Conservation (phyloP, 2,888 invertebrate species). For the Andrena bucephala region DNA sequence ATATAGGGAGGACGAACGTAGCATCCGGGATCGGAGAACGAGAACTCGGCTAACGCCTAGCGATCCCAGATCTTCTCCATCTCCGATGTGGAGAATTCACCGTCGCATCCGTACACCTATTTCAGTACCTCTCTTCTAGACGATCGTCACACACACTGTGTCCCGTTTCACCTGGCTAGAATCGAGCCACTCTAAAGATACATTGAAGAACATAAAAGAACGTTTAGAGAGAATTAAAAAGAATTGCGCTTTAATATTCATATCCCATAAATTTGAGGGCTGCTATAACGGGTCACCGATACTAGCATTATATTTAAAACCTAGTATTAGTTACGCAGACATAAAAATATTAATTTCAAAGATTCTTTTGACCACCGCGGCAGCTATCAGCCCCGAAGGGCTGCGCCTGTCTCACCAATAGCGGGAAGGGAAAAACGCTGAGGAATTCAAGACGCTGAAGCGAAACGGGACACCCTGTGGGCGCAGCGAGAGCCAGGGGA, state of each 20-base stretch:
- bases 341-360: background rate
- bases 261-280: too few species aligned
- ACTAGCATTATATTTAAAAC: too few species aligned
- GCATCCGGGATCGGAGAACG: constrained; percentile 18
- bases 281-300: too few species aligned
- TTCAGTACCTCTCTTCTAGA: constrained; percentile 45
- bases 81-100: constrained; percentile 19
- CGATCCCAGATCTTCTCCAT: constrained; percentile 44
- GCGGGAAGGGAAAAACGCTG: too few species aligned
- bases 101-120: constrained; percentile 46
- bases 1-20: constrained; percentile 9
- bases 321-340: too few species aligned
- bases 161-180: constrained; percentile 10
- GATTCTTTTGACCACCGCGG: background rate
- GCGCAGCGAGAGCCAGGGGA: background rate
- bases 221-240: background rate
- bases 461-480: constrained; percentile 31
- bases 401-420: background rate
- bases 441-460: background rate
- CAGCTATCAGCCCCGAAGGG: background rate
- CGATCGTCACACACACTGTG: constrained; percentile 31
- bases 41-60: constrained; percentile 32
- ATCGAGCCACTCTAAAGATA: too few species aligned
- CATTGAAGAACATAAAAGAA: background rate
- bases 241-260: too few species aligned